Evolutionary conservation across 2,888 invertebrate species (phyloP), one percentile per base, ranked within the genome.

Genomic region (Drosophila peninsularis): DNA sequence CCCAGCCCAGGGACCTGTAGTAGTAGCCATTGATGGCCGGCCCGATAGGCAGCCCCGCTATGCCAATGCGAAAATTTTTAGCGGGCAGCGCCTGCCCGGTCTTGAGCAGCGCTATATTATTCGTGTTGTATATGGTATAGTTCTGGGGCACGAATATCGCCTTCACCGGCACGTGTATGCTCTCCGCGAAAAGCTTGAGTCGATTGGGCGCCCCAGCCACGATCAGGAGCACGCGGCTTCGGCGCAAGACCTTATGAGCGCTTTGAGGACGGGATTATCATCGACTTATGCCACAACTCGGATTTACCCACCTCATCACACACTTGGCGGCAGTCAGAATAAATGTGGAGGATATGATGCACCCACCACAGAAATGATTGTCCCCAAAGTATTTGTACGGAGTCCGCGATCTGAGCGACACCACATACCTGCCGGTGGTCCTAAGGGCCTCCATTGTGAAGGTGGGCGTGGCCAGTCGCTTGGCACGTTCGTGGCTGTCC

Each of bases 361-460:
- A 24, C 0, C 88, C 84, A 6, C 70, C 80, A 47, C 84, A 84
- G 45, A 52, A 85, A 47, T 84, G 84, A 64, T 88, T 85, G 36
- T 84, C 84, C 0, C 88, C 84, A 34, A 75, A 88, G 49, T 54
- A 86, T 13, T 44, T 56, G 0, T 34, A 24, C 0, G 86, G 83
- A 3, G 68, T 68, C 0, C 88, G 80, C 0, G 84, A 86, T 10
- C 84, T 69, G 7, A 84, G 50, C 1, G 84, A 84, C 0, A 88
- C 86, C 24, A 75, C 58, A 70, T 69, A 86, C 11, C 71, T 82
- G 37, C 65, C 64, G 10, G 62, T 21, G 0, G 1, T 45, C 0
- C 10, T 3, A 0, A 34, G 11, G 9, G 37, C 17, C 0, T 54
- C 10, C 0, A 2, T 6, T 7, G 19, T 19, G 14, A 27, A 71